A percentile compares a stretch with the other conserved stretches of the same genome.
phyloP scores from a whole-genome alignment of 2,113 vertebrate genomes.

The Oncorhynchus mykiss region DNA sequence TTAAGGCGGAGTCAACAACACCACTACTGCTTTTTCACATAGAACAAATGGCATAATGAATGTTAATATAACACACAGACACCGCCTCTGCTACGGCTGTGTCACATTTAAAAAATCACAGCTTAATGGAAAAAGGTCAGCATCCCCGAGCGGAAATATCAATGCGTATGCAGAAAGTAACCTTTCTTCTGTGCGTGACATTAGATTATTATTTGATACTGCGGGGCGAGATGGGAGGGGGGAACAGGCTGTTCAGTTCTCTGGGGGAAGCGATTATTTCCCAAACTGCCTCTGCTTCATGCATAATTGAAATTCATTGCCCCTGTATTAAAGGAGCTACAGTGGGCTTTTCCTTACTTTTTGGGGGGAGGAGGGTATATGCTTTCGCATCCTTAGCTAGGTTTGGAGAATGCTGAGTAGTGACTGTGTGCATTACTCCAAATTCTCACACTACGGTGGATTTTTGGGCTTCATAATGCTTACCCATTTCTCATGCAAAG shows the following conservation, averaged over 20 bases:
- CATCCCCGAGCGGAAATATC: constrained; percentile 67
- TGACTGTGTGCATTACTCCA: not conserved
- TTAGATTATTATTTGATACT: constrained; percentile 73
- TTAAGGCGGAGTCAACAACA: constrained; percentile 40
- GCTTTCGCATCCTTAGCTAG: constrained; percentile 44
- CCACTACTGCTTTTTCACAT: constrained; percentile 15
- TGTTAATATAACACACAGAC: constrained; percentile 22
- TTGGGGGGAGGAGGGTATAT: constrained; percentile 39
- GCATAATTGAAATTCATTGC: constrained; percentile 72
- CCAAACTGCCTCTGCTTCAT: constrained; percentile 66
- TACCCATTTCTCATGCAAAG: constrained; percentile 27
- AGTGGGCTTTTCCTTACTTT: constrained; percentile 57
- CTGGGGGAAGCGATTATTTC: constrained; percentile 54
- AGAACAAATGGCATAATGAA: constrained; percentile 24
- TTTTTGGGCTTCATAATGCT: constrained; percentile 26
- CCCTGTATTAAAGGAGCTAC: constrained; percentile 49
- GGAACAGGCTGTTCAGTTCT: constrained; percentile 19
- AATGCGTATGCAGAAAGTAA: constrained; percentile 73
- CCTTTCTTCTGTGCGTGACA: constrained; percentile 74
- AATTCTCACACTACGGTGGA: constrained; percentile 27
- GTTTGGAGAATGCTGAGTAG: constrained; percentile 52
- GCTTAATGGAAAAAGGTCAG: constrained; percentile 68
- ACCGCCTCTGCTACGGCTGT: constrained; percentile 6
- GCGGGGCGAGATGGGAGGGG: constrained; percentile 27
- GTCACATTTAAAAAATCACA: constrained; percentile 49